Evolutionary conservation across 1,140 invertebrate species (phyloP).

Genomic region (Meloidogyne hapla): DNA sequence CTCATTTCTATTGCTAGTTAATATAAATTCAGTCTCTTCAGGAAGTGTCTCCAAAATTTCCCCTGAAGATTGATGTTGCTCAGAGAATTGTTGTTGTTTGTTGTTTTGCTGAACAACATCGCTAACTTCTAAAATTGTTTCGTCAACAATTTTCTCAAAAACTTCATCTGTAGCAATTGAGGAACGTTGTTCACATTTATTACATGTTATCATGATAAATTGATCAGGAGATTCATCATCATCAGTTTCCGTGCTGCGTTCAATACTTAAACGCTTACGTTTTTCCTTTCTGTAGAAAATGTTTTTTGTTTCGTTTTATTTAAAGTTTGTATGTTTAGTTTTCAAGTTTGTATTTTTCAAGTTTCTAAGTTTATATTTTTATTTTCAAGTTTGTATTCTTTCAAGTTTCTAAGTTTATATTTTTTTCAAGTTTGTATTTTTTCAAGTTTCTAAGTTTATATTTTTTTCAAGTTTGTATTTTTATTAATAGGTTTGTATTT

Average conservation of each 20-base stretch:
- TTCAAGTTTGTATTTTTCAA: neutral
- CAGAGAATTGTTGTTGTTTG: neutral
- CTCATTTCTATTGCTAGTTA: neutral
- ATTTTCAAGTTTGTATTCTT: neutral
- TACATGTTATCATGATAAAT: slow-evolving; percentile 50
- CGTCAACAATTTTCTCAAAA: slow-evolving; percentile 45
- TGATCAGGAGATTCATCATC: slow-evolving; percentile 43
- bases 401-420: neutral
- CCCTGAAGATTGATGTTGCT: neutral
- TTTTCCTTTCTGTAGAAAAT: slow-evolving; percentile 12
- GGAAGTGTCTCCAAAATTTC: neutral
- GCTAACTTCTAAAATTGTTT: neutral
- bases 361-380: neutral
- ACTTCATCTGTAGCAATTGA: slow-evolving; percentile 28
- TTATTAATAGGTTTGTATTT: too few relatives aligned
- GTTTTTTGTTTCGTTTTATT: neutral
- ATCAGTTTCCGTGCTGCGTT: slow-evolving; percentile 44
- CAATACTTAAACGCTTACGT: slow-evolving; percentile 49
- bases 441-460: too few relatives aligned
- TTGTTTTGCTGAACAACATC: neutral
- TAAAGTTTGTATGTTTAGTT: neutral
- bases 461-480: too few relatives aligned
- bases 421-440: too few relatives aligned
- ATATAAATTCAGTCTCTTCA: neutral
- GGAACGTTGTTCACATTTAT: slow-evolving; percentile 40